phyloP scores from a whole-genome alignment of 2,113 vertebrate genomes.

The Aegithalos caudatus region DNA sequence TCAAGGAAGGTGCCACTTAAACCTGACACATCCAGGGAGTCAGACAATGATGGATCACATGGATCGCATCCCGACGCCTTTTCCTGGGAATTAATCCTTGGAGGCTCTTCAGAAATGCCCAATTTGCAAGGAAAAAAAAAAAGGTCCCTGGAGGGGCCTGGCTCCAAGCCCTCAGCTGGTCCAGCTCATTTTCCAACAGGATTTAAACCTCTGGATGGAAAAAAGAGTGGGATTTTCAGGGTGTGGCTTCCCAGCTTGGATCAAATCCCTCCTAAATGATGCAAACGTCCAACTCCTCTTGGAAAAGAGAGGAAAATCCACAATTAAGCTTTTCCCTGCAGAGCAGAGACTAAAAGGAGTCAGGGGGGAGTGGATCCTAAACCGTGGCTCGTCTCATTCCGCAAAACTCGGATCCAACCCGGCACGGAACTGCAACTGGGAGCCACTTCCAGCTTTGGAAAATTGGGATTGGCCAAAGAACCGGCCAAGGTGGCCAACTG shows the following conservation, averaged over 20 bases:
- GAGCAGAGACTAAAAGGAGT: not conserved
- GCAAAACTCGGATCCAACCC: rapidly evolving
- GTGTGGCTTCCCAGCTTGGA: not conserved
- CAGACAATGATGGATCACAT: not conserved
- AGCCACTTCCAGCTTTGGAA: not conserved
- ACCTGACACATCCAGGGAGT: not conserved
- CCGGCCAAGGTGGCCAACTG: not conserved
- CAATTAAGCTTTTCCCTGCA: not conserved
- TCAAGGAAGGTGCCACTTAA: not conserved
- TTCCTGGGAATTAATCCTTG: not conserved
- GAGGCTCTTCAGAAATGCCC: not conserved
- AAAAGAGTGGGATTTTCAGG: not conserved
- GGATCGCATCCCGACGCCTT: not conserved
- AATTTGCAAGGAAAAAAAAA: not conserved
- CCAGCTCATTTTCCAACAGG: not conserved
- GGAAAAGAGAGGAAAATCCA: not conserved
- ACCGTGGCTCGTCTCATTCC: rapidly evolving
- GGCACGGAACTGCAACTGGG: rapidly evolving
- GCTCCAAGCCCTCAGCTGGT: not conserved
- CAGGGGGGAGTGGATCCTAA: rapidly evolving
- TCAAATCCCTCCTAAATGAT: not conserved
- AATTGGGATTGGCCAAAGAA: not conserved
- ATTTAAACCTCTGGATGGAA: not conserved
- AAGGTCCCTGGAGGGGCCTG: not conserved
- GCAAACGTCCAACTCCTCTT: not conserved